Percentiles rank a stretch among this genome's conserved stretches.
Conservation (phyloP, 2,888 invertebrate species). For the Yponomeuta evonymella region DNA sequence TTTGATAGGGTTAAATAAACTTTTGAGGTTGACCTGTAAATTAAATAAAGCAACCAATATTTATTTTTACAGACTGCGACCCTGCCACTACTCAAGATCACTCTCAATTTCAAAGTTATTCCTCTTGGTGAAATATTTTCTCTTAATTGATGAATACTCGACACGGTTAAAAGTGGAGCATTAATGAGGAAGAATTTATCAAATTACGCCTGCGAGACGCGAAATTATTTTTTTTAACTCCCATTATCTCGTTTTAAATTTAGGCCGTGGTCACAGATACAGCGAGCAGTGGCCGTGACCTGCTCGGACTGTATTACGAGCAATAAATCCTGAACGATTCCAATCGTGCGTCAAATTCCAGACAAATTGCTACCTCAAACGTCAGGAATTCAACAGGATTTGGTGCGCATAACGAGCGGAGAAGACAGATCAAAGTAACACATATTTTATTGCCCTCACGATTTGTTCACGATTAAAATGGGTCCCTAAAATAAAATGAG, state of each 20-base stretch:
- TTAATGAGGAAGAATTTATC: constrained; percentile 12
- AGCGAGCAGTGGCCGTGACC: too few relatives aligned
- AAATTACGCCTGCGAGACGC: constrained; percentile 8
- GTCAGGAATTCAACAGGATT: too few relatives aligned
- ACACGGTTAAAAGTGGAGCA: constrained; percentile 4
- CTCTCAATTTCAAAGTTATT: neutral
- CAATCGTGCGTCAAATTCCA: too few relatives aligned
- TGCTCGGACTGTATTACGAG: too few relatives aligned
- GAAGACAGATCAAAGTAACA: too few relatives aligned
- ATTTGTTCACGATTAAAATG: too few relatives aligned
- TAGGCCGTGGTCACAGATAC: constrained; percentile 11
- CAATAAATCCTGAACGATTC: too few relatives aligned
- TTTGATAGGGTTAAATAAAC: too few relatives aligned
- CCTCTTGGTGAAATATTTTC: neutral
- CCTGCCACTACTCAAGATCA: neutral
- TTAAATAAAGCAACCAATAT: neutral
- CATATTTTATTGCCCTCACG: too few relatives aligned
- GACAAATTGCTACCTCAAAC: too few relatives aligned
- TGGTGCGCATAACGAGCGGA: too few relatives aligned
- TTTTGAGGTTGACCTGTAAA: neutral
- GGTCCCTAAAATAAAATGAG: too few relatives aligned
- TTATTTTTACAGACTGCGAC: neutral
- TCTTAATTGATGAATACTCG: constrained; percentile 8
- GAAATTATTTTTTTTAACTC: constrained; percentile 13
- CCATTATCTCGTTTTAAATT: constrained; percentile 34